phyloP scores from a whole-genome alignment of 30 jellyfish, hydroid and myxozoan species.

The Morbakka virulenta region DNA sequence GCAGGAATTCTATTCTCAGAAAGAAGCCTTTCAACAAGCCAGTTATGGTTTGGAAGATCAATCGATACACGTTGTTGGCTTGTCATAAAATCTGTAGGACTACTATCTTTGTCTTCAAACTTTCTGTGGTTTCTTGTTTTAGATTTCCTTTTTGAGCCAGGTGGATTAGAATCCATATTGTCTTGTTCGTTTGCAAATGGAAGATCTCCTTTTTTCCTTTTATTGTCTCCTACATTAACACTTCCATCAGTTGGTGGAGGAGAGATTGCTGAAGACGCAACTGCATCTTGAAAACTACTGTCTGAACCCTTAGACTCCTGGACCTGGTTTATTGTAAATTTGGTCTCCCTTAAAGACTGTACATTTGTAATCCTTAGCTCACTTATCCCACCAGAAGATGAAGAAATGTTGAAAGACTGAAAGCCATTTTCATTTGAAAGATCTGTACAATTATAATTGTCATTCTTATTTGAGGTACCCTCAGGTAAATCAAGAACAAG shows the following conservation, averaged over 20 bases:
- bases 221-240: neutral
- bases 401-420: neutral
- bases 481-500: neutral
- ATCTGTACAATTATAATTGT: neutral
- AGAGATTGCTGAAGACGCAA: neutral
- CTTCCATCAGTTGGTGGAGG: neutral
- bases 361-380: neutral
- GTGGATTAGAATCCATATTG: neutral
- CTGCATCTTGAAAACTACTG: neutral
- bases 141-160: neutral
- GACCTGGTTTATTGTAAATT: no score
- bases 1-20: constrained; percentile 37
- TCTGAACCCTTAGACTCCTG: neutral
- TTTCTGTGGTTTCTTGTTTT: neutral
- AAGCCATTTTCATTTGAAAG: neutral
- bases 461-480: neutral
- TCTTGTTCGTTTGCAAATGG: neutral
- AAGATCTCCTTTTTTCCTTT: neutral
- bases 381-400: neutral
- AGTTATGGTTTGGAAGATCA: constrained; percentile 78
- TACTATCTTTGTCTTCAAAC: neutral
- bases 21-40: constrained; percentile 70
- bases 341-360: neutral
- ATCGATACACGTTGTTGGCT: constrained; percentile 53
- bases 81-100: constrained; percentile 29